These are phyloP conservation scores for Heterotis niloticus DNA, from an alignment of 2,113 vertebrate genomes.

Conservation along the genomic window DNA sequence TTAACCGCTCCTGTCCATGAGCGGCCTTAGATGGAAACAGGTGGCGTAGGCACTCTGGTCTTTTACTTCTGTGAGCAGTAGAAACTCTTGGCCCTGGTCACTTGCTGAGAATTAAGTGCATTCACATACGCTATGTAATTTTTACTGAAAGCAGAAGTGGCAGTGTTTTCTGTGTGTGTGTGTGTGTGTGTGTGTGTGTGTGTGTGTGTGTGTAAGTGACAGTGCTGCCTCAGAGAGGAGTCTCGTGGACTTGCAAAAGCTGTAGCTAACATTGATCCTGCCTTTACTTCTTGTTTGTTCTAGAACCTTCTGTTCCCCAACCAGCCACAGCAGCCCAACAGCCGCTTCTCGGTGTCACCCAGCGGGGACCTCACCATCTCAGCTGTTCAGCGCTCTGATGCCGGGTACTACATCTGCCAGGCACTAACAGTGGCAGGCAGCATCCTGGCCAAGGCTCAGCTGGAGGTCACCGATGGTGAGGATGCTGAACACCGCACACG, in stretches of 20 bases:
- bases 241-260: slow-evolving; percentile 9
- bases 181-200: not conserved
- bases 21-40: too few relatives aligned
- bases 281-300: slow-evolving; percentile 45
- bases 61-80: not conserved
- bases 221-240: slow-evolving; percentile 6
- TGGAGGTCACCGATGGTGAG: slow-evolving; percentile 98
- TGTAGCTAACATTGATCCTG: slow-evolving; percentile 27
- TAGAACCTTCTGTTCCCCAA: slow-evolving; percentile 97
- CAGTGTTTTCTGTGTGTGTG: not conserved
- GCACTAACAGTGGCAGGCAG: slow-evolving; percentile 95
- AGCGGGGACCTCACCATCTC: slow-evolving; percentile 89
- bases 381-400: slow-evolving; percentile 84
- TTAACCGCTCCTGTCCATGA: not conserved
- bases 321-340: slow-evolving; percentile 91
- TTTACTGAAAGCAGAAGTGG: too few relatives aligned
- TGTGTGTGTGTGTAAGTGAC: not conserved
- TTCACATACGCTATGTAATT: not conserved
- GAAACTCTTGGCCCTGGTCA: not conserved
- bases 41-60: too few relatives aligned
- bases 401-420: slow-evolving; percentile 97
- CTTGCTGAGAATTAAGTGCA: not conserved
- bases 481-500: not conserved
- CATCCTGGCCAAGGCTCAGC: slow-evolving; percentile 95
- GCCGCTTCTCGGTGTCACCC: slow-evolving; percentile 87